phyloP scores from a whole-genome alignment of 2,113 vertebrate genomes.

The Nothoprocta perdicaria region DNA sequence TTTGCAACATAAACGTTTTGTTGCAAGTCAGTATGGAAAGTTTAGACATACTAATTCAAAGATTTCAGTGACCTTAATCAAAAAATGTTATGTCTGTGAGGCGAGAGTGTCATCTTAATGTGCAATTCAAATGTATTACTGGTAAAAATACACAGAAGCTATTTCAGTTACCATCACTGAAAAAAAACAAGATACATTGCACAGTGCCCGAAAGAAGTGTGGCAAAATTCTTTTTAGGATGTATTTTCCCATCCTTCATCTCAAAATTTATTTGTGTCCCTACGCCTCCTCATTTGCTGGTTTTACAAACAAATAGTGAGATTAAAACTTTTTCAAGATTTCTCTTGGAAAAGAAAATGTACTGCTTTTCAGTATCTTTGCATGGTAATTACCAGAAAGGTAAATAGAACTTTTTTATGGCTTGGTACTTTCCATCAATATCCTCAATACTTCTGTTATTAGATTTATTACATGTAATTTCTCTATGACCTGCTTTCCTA shows the following conservation, averaged over 20 bases:
- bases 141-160: not conserved
- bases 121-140: not conserved
- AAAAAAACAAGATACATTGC: not conserved
- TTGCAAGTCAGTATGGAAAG: not conserved
- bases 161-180: not conserved
- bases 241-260: not conserved
- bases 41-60: not conserved
- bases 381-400: not conserved
- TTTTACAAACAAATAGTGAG: not conserved
- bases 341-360: not conserved
- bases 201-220: not conserved
- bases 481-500: slow-evolving; percentile 2
- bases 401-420: not conserved
- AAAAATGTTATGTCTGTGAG: not conserved
- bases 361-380: not conserved
- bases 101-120: not conserved
- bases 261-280: not conserved
- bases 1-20: not conserved
- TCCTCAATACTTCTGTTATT: not conserved
- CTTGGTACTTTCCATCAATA: not conserved
- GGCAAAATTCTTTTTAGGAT: not conserved
- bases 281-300: not conserved
- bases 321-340: not conserved
- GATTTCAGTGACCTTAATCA: not conserved
- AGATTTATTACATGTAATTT: not conserved